A percentile compares a stretch with the other conserved stretches of the same genome.
These are phyloP conservation scores for Datnioides undecimradiatus DNA, from an alignment of 2,113 vertebrate species.

Conservation along the genomic window DNA sequence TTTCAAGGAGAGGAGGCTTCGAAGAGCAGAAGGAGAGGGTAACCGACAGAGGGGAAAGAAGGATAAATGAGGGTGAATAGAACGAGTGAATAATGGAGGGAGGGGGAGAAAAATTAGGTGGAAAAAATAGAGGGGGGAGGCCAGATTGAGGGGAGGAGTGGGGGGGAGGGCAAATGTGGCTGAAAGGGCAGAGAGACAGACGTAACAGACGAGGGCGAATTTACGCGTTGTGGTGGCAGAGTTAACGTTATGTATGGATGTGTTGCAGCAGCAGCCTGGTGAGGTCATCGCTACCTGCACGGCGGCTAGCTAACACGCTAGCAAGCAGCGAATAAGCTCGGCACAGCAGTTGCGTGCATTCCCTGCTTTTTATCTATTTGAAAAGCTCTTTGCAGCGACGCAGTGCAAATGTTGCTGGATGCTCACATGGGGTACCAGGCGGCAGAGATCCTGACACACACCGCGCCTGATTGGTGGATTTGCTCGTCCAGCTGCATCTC, in stretches of 20 bases:
- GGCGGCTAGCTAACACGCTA: neutral
- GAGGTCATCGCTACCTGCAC: neutral
- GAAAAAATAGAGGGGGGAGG: conserved; percentile 48
- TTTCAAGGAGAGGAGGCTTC: conserved; percentile 48
- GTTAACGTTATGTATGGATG: too few species aligned
- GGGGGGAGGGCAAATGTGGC: neutral
- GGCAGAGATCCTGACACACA: too few species aligned
- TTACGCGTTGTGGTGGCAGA: neutral
- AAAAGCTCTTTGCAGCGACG: neutral
- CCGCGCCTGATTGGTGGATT: too few species aligned
- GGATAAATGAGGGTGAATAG: conserved; percentile 63
- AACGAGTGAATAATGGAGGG: conserved; percentile 53
- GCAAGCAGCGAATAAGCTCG: neutral
- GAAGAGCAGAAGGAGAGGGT: conserved; percentile 42
- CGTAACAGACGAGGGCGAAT: neutral
- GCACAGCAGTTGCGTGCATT: neutral
- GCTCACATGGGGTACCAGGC: too few species aligned
- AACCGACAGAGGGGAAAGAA: conserved; percentile 45
- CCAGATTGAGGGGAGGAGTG: conserved; percentile 46
- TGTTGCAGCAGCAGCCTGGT: neutral
- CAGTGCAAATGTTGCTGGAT: too few species aligned
- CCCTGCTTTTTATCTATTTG: neutral
- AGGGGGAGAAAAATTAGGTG: conserved; percentile 64
- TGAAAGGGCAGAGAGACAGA: neutral
- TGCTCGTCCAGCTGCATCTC: too few species aligned